phyloP scores from a whole-genome alignment of 2,113 vertebrate species.

The Jacana jacana region DNA sequence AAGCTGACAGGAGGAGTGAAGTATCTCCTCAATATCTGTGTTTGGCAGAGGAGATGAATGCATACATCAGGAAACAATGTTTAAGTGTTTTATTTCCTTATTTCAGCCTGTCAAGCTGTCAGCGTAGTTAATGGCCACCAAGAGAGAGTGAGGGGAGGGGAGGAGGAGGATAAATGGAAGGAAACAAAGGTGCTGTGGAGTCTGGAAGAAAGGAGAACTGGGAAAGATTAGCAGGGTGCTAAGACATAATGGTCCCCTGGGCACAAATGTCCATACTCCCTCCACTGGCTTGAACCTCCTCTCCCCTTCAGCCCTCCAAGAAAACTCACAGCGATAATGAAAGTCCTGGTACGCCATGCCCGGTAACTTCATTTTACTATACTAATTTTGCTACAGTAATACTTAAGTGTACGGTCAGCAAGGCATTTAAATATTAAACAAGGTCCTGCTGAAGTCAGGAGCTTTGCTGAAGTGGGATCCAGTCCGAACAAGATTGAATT shows the following conservation, averaged over 20 bases:
- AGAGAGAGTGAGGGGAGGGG: conserved; percentile 66
- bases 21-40: conserved; percentile 85
- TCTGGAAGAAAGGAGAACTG: conserved; percentile 47
- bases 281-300: not conserved
- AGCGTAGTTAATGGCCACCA: conserved; percentile 80
- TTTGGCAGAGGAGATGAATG: conserved; percentile 91
- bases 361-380: not conserved
- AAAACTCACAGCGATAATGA: not conserved
- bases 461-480: not conserved
- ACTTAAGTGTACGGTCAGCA: not conserved
- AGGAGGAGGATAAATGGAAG: conserved; percentile 46
- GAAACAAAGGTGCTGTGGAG: conserved; percentile 71
- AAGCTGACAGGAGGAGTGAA: conserved; percentile 85
- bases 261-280: not conserved
- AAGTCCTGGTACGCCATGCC: accelerated
- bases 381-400: not conserved
- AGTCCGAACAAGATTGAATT: not conserved
- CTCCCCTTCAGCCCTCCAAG: not conserved
- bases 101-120: conserved; percentile 84
- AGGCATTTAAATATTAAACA: not conserved
- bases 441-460: not conserved
- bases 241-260: not conserved
- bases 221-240: conserved; percentile 28
- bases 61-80: conserved; percentile 85
- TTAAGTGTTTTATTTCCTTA: conserved; percentile 88